A percentile compares a stretch with the other conserved stretches of the same genome.
Evolutionary conservation across 2,797 vertebrate genomes (phyloP).

Genomic region (Tachyglossus aculeatus): DNA sequence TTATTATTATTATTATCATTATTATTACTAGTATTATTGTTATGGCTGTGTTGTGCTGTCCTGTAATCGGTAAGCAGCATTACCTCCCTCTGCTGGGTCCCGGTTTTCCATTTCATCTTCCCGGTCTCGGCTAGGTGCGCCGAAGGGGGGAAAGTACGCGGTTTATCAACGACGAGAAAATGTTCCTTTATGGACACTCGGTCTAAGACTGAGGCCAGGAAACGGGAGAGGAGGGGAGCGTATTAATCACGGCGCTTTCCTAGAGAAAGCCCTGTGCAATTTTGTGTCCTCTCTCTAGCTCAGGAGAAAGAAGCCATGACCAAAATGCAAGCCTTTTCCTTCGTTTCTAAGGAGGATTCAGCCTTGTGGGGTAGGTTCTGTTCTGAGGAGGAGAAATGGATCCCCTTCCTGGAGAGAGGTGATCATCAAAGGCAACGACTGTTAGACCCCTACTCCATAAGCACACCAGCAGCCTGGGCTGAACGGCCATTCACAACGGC

Average conservation of each 20-base stretch:
- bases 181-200: background rate
- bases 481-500: too few relatives aligned
- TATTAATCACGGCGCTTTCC: background rate
- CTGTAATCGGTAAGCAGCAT: background rate
- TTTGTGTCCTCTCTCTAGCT: background rate
- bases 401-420: too few relatives aligned
- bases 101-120: background rate
- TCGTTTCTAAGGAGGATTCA: background rate
- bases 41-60: background rate
- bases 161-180: background rate
- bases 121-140: background rate
- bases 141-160: background rate
- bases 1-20: background rate
- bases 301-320: fast-evolving
- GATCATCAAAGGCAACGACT: too few relatives aligned
- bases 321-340: fast-evolving
- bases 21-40: background rate
- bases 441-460: too few relatives aligned
- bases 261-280: background rate
- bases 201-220: slow-evolving; percentile 3
- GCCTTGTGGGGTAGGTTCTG: too few relatives aligned
- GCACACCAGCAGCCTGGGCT: too few relatives aligned
- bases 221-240: background rate
- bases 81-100: background rate
- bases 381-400: too few relatives aligned